phyloP scores from a whole-genome alignment of 37 sponge, comb jelly and placozoan species.

The Crambe crambe region DNA sequence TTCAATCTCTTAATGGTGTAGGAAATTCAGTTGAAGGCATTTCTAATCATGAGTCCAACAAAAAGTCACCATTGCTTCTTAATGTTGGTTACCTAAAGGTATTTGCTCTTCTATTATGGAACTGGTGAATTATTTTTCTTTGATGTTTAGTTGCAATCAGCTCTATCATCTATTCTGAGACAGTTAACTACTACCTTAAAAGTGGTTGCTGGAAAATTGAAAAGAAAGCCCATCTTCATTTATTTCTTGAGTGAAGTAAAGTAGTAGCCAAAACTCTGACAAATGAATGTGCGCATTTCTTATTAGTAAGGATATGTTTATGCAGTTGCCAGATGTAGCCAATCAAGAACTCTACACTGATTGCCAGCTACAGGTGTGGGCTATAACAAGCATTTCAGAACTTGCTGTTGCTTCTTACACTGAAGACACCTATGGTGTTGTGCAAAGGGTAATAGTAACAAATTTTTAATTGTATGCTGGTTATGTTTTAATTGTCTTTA shows the following conservation, averaged over 20 bases:
- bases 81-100: too few species aligned
- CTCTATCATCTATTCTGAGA: too few species aligned
- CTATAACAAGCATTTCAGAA: slow-evolving; percentile 46
- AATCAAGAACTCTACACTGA: slow-evolving; percentile 42
- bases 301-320: not conserved
- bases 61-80: too few species aligned
- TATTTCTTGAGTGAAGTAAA: slow-evolving; percentile 57
- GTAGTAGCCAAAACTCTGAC: not conserved
- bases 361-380: slow-evolving; percentile 50
- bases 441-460: slow-evolving; percentile 60
- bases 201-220: slow-evolving; percentile 14
- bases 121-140: too few species aligned
- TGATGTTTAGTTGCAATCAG: too few species aligned
- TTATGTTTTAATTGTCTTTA: not conserved
- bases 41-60: not conserved
- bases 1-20: not conserved
- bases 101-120: too few species aligned
- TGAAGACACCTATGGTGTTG: slow-evolving; percentile 78
- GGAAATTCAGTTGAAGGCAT: not conserved
- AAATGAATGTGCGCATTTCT: not conserved
- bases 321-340: slow-evolving; percentile 53
- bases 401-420: slow-evolving; percentile 59
- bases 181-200: not conserved
- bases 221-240: slow-evolving; percentile 51
- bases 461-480: slow-evolving; percentile 1